phyloP scores from a whole-genome alignment of 92 coral and sea anemone species.

The Heliopora coerulea region DNA sequence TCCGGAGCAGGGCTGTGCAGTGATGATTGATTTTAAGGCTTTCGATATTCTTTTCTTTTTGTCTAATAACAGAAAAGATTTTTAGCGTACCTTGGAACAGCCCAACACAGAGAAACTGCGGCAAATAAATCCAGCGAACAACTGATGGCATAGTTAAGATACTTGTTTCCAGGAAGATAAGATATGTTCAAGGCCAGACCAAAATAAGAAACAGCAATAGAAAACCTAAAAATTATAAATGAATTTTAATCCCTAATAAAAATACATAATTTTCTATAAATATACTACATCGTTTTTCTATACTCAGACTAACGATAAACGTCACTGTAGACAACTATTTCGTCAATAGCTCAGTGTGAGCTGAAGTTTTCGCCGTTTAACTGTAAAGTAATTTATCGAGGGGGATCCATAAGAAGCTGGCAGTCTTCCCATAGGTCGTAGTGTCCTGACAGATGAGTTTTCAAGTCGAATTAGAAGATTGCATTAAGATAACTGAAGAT shows the following conservation, averaged over 20 bases:
- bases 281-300: neutral
- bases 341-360: no score
- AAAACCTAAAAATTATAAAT: conserved; percentile 61
- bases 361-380: no score
- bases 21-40: neutral
- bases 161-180: conserved; percentile 82
- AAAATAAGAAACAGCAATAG: conserved; percentile 73
- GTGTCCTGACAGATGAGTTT: no score
- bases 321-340: no score
- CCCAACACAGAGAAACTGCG: conserved; percentile 61
- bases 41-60: neutral
- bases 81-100: conserved; percentile 78
- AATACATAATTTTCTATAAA: neutral
- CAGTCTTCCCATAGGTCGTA: no score
- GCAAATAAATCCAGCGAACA: conserved; percentile 75
- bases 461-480: no score
- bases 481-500: no score
- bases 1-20: no score
- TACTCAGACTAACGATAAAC: neutral
- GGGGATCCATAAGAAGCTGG: no score
- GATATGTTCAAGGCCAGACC: conserved; percentile 80
- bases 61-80: neutral
- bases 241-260: neutral
- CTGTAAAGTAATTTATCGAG: no score
- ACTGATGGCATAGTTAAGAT: conserved; percentile 76